A percentile compares a stretch with the other conserved stretches of the same genome.
phyloP scores from a whole-genome alignment of 2,113 vertebrate genomes.

The Thamnophis sirtalis region DNA sequence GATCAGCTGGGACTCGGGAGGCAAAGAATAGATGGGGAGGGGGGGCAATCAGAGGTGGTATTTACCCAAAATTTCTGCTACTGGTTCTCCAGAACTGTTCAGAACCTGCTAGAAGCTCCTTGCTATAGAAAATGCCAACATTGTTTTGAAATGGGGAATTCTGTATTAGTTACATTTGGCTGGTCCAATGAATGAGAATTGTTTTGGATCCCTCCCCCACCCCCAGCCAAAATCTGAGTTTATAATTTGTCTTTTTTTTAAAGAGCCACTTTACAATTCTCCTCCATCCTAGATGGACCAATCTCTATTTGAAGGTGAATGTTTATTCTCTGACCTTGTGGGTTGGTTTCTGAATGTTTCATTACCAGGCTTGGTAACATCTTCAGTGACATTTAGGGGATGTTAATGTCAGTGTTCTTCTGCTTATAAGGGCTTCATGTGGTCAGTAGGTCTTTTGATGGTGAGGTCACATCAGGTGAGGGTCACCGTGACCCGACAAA shows the following conservation, averaged over 20 bases:
- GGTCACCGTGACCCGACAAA: too few species aligned
- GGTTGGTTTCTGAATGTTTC: too few species aligned
- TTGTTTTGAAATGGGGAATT: neutral
- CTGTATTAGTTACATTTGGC: neutral
- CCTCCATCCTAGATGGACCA: neutral
- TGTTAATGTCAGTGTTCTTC: too few species aligned
- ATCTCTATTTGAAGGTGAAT: neutral
- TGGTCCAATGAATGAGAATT: neutral
- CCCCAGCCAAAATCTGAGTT: neutral
- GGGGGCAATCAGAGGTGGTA: too few species aligned
- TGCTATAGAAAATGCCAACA: neutral
- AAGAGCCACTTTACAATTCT: neutral
- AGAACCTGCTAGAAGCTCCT: neutral
- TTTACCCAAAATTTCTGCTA: too few species aligned
- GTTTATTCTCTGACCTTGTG: neutral
- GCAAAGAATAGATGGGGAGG: too few species aligned
- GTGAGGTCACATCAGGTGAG: neutral
- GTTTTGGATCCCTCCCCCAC: neutral
- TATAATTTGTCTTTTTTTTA: neutral
- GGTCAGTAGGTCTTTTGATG: neutral
- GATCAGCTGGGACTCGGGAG: too few species aligned
- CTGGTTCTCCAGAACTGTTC: too few species aligned
- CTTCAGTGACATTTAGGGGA: too few species aligned
- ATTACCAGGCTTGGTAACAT: too few species aligned
- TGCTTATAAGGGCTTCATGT: neutral